phyloP scores from a whole-genome alignment of 2,113 vertebrate species.

The Leiothrix lutea region DNA sequence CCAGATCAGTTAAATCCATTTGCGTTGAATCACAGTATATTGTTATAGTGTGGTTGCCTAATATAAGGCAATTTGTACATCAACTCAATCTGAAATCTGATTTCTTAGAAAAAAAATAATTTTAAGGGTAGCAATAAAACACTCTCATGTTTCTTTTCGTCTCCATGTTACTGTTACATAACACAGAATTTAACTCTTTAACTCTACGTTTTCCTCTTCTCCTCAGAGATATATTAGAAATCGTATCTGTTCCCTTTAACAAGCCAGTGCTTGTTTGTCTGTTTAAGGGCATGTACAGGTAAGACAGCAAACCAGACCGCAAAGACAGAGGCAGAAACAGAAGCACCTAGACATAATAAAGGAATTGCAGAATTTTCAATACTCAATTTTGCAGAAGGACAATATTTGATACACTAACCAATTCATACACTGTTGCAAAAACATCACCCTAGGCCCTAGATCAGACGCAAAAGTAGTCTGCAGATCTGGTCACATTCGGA shows the following conservation, averaged over 20 bases:
- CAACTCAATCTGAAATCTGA: neutral
- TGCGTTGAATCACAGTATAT: neutral
- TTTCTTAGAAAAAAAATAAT: neutral
- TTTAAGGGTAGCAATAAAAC: neutral
- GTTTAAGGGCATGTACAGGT: neutral
- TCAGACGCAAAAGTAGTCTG: neutral
- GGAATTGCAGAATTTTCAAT: neutral
- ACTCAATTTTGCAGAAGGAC: neutral
- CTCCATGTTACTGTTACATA: neutral
- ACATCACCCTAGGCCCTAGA: accelerated
- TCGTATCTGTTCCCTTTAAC: neutral
- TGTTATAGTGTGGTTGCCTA: neutral
- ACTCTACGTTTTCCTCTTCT: neutral
- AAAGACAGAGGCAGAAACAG: neutral
- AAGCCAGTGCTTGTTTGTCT: neutral
- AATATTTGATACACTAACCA: neutral
- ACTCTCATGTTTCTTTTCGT: neutral
- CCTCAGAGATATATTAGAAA: neutral
- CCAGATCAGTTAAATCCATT: neutral
- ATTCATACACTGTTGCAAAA: neutral
- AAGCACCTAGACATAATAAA: neutral
- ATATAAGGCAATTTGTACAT: neutral
- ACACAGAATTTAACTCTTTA: neutral
- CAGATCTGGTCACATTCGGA: neutral
- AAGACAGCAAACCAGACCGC: neutral